These are phyloP conservation scores for Calcarius lapponicus DNA, from an alignment of 2,797 vertebrate species.

Conservation along the genomic window DNA sequence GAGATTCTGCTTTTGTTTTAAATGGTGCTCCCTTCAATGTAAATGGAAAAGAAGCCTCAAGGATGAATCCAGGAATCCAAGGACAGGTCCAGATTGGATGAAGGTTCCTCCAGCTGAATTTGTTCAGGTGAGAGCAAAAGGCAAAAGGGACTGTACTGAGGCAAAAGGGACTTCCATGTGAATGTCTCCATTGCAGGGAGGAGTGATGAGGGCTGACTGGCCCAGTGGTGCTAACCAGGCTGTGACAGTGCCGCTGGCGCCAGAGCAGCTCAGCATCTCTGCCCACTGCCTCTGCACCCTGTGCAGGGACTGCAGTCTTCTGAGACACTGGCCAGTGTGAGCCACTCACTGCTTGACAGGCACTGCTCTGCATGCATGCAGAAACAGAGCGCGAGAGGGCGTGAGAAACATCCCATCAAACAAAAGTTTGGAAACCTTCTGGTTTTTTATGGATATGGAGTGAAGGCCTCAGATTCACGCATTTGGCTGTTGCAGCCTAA, in stretches of 20 bases:
- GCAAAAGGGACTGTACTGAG: too few relatives aligned
- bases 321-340: background rate
- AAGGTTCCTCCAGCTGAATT: background rate
- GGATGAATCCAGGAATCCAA: background rate
- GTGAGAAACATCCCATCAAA: background rate
- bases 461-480: background rate
- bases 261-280: background rate
- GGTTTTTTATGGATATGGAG: background rate
- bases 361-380: background rate
- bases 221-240: background rate
- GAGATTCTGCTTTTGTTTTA: background rate
- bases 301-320: background rate
- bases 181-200: background rate
- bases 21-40: background rate
- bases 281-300: background rate
- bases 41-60: background rate
- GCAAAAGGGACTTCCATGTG: background rate
- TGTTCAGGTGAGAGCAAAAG: background rate
- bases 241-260: background rate
- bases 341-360: background rate
- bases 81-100: background rate
- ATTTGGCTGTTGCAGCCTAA: background rate
- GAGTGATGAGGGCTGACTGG: background rate
- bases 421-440: background rate
- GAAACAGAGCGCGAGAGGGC: background rate